A percentile compares a stretch with the other conserved stretches of the same genome.
Evolutionary conservation across 2,888 invertebrate species (phyloP).

Genomic region (Lissocephala sabroskyi): DNA sequence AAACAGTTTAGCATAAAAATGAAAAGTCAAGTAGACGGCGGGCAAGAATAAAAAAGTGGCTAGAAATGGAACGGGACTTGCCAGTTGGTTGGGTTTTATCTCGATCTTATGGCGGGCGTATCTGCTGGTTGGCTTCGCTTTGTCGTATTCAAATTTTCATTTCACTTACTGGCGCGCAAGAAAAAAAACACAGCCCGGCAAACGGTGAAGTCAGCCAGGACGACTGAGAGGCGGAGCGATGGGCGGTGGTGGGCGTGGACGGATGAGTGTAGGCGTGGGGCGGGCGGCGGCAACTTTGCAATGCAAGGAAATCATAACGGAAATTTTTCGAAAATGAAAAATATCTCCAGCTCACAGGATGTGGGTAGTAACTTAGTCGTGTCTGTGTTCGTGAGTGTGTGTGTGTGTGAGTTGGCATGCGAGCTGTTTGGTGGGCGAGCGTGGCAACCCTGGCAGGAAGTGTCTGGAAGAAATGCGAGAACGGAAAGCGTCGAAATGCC

Average conservation of each 20-base stretch:
- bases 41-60: constrained; percentile 11
- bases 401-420: too few relatives aligned
- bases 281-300: constrained; percentile 16
- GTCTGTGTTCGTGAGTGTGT: too few relatives aligned
- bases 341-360: constrained; percentile 42
- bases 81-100: constrained; percentile 42
- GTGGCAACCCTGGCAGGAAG: constrained; percentile 34
- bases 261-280: constrained; percentile 6
- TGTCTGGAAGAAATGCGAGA: constrained; percentile 38
- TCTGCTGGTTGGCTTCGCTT: constrained; percentile 25
- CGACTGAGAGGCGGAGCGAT: constrained; percentile 21
- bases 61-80: constrained; percentile 26
- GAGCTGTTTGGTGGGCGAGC: neutral
- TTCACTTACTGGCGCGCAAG: too few relatives aligned
- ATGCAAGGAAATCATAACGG: constrained; percentile 60
- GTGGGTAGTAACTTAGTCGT: constrained; percentile 40
- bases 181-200: neutral
- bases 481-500: constrained; percentile 26
- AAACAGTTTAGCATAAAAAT: constrained; percentile 50
- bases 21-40: constrained; percentile 30
- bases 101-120: constrained; percentile 44
- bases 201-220: constrained; percentile 3
- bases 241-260: too few relatives aligned
- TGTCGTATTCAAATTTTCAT: constrained; percentile 57
- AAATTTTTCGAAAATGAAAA: constrained; percentile 57